Conservation (phyloP, 2,113 vertebrate genomes). For the Saccopteryx leptura region DNA sequence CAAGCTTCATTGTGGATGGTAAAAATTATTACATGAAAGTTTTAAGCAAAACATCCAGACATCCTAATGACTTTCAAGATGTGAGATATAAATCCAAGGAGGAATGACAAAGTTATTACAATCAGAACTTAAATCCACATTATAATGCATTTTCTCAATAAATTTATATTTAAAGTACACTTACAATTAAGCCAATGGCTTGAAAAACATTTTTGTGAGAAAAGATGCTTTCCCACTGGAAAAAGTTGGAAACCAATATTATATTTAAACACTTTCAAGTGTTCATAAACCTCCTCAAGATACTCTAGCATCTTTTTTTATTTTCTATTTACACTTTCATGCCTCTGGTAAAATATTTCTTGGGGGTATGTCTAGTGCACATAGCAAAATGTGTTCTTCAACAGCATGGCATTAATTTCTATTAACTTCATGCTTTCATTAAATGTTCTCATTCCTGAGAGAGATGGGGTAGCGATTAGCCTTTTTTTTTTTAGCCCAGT, state of each 20-base stretch:
- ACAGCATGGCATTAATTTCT: not conserved
- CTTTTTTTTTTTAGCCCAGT: not conserved
- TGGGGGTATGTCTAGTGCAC: not conserved
- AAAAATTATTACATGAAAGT: not conserved
- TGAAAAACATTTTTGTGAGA: not conserved
- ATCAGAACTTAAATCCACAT: conserved; percentile 32
- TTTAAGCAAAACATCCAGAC: not conserved
- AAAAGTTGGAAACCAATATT: not conserved
- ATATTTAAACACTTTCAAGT: not conserved
- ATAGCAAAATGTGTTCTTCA: not conserved
- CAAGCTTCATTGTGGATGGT: not conserved
- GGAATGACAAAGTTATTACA: conserved; percentile 7
- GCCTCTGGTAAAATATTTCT: not conserved
- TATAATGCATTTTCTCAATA: conserved; percentile 4
- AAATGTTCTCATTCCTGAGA: not conserved
- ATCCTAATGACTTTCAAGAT: not conserved
- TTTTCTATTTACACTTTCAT: not conserved
- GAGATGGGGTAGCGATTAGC: not conserved
- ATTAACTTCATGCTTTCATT: not conserved
- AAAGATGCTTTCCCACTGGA: not conserved
- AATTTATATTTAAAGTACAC: not conserved
- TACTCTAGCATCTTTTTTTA: not conserved
- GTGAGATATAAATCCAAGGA: not conserved
- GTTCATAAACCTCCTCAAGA: not conserved
- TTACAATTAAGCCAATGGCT: not conserved